Evolutionary conservation across 2,888 invertebrate species (phyloP).

Genomic region (Bellardia pandia): DNA sequence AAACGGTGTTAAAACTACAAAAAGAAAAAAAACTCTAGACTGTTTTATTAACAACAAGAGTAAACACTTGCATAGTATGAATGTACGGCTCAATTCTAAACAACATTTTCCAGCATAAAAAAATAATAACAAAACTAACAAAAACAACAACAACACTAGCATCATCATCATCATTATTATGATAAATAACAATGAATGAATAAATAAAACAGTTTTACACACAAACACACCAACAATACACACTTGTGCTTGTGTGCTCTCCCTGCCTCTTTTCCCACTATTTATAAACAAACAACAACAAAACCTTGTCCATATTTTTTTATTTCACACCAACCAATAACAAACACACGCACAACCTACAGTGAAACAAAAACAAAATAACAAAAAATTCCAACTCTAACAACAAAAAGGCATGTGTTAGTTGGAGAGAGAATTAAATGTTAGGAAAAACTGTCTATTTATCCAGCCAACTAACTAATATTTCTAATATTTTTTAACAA

Average conservation of each 20-base stretch:
- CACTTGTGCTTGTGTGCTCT: background rate
- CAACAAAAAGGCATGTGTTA: background rate
- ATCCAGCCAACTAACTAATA: slow-evolving; percentile 47
- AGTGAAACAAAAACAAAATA: background rate
- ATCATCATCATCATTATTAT: slow-evolving; percentile 19
- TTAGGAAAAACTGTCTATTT: slow-evolving; percentile 54
- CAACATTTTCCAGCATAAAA: slow-evolving; percentile 34
- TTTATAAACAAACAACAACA: slow-evolving; percentile 30
- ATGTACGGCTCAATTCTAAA: slow-evolving; percentile 11
- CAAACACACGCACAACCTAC: background rate
- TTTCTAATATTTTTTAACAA: slow-evolving; percentile 23
- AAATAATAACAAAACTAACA: background rate
- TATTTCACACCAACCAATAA: background rate
- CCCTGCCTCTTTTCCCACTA: too few relatives aligned
- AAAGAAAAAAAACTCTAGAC: background rate
- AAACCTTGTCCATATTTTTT: background rate
- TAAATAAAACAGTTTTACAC: background rate
- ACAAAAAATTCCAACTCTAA: background rate
- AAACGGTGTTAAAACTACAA: background rate
- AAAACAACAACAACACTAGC: background rate
- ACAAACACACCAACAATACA: background rate
- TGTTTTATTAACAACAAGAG: slow-evolving; percentile 7
- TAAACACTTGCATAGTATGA: background rate
- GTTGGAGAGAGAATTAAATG: slow-evolving; percentile 16
- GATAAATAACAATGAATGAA: slow-evolving; percentile 6